A percentile compares a stretch with the other conserved stretches of the same genome.
Evolutionary conservation across 2,113 vertebrate species (phyloP).

Genomic region (Tragelaphus strepsiceros): DNA sequence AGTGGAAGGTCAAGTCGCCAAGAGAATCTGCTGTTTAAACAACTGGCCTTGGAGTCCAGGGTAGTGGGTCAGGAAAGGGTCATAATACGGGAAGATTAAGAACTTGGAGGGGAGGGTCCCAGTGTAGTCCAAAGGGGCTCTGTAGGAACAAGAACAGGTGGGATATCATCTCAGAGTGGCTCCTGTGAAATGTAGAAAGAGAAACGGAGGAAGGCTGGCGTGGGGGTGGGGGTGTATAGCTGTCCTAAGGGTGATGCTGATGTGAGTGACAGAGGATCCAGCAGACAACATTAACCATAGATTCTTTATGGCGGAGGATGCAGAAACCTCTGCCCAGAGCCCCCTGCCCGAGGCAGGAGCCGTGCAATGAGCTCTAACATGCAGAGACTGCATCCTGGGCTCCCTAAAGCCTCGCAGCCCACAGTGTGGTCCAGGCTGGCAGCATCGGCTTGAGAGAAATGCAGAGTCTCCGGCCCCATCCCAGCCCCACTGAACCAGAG

Average conservation of each 20-base stretch:
- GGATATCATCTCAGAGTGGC: not conserved
- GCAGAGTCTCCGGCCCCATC: not conserved
- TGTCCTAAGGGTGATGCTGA: not conserved
- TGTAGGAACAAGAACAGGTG: not conserved
- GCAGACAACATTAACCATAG: not conserved
- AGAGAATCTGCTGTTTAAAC: not conserved
- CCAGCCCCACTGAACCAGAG: not conserved
- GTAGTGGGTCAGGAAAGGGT: not conserved
- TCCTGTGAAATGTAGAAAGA: too few relatives aligned
- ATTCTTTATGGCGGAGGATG: accelerated
- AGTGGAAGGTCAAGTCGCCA: not conserved
- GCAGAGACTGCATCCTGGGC: not conserved
- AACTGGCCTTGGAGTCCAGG: not conserved
- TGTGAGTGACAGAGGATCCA: not conserved
- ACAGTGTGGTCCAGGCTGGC: not conserved
- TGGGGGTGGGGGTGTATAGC: accelerated
- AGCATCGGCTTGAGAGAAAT: not conserved
- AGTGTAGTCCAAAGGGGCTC: not conserved
- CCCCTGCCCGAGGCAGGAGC: not conserved
- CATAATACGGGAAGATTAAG: not conserved
- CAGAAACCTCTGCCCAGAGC: not conserved
- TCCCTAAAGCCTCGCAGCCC: not conserved
- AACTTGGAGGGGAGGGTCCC: not conserved
- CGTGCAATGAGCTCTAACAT: accelerated
- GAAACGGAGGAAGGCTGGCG: not conserved